phyloP scores from a whole-genome alignment of 2,797 vertebrate genomes.

The Lacerta agilis region DNA sequence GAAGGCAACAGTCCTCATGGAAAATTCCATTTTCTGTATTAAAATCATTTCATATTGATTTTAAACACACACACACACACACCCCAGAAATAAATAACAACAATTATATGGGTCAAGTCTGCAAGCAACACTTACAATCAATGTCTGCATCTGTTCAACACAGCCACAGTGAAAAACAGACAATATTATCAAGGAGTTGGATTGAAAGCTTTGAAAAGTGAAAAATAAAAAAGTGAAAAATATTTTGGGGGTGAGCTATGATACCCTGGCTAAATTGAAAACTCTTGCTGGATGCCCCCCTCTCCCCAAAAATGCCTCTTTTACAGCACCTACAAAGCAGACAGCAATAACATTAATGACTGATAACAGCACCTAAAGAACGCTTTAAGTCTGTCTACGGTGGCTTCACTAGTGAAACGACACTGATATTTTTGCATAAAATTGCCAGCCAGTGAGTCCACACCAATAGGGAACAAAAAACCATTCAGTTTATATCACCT shows the following conservation, averaged over 20 bases:
- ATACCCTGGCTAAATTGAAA: not conserved
- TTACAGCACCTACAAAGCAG: not conserved
- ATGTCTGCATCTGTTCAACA: too few relatives aligned
- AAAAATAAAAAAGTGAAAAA: too few relatives aligned
- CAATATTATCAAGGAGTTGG: not conserved
- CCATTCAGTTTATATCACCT: not conserved
- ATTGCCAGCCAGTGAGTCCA: not conserved
- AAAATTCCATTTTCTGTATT: not conserved
- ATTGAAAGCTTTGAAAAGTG: not conserved
- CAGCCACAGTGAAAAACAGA: too few relatives aligned
- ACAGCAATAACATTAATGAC: not conserved
- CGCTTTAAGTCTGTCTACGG: not conserved
- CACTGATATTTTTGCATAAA: not conserved
- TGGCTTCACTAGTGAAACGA: conserved; percentile 10
- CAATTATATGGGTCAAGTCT: too few relatives aligned
- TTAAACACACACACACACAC: too few relatives aligned
- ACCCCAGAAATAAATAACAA: too few relatives aligned
- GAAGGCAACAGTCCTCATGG: not conserved
- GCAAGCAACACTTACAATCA: too few relatives aligned
- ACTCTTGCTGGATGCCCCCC: not conserved
- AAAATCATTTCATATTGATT: too few relatives aligned
- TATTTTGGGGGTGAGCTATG: not conserved
- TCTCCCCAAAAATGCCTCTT: not conserved
- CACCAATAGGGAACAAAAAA: conserved; percentile 4
- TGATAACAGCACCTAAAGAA: not conserved